Percentiles rank a stretch among this genome's conserved stretches.
These are phyloP conservation scores for Prunella himalayana DNA, from an alignment of 2,113 vertebrate species.

Conservation along the genomic window DNA sequence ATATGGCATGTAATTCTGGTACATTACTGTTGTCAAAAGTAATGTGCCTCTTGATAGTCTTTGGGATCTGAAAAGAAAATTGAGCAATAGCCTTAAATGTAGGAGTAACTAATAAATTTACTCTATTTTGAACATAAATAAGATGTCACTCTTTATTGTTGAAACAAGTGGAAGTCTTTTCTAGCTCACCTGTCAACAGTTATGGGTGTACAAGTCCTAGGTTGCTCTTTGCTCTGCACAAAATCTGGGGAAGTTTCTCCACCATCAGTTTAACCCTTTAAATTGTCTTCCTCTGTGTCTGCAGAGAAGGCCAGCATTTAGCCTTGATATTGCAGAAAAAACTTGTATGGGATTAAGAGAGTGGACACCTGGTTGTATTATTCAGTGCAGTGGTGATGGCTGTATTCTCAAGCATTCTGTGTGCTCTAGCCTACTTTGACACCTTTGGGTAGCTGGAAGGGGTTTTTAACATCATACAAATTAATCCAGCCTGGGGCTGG, in stretches of 20 bases:
- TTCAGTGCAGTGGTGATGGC: neutral
- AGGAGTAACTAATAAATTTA: neutral
- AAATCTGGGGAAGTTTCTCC: neutral
- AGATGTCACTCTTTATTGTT: neutral
- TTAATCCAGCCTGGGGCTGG: constrained; percentile 63
- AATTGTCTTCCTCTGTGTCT: neutral
- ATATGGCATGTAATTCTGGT: neutral
- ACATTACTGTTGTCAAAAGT: neutral
- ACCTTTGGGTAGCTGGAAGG: constrained; percentile 50
- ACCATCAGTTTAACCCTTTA: neutral
- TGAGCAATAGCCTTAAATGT: neutral
- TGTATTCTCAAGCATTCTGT: constrained; percentile 9
- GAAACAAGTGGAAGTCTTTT: neutral
- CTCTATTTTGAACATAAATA: neutral
- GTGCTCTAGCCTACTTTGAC: constrained; percentile 12
- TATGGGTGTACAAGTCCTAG: neutral
- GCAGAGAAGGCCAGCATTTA: neutral
- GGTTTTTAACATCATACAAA: constrained; percentile 53
- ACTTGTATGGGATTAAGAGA: neutral
- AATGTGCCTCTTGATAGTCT: neutral
- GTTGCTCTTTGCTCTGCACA: neutral
- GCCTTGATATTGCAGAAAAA: neutral
- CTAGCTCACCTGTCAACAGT: neutral
- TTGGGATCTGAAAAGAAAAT: neutral
- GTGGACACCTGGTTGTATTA: neutral